Conservation (phyloP, 2,113 vertebrate species). For the Megaptera novaeangliae region DNA sequence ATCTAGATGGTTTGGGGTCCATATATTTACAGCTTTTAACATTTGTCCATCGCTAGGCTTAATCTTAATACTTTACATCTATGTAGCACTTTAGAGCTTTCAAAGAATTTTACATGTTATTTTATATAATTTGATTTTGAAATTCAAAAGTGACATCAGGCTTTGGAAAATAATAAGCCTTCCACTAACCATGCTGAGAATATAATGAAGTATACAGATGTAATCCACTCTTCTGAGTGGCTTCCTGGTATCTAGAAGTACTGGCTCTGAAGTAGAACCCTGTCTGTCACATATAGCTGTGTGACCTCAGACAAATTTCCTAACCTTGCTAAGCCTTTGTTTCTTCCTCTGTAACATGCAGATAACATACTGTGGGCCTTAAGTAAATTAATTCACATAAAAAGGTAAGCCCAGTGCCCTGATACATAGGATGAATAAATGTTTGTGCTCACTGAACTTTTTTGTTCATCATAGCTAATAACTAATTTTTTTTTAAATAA, state of each 20-base stretch:
- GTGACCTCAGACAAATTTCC: neutral
- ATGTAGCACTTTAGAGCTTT: neutral
- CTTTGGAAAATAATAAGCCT: neutral
- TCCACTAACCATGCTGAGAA: neutral
- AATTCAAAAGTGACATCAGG: constrained; percentile 10
- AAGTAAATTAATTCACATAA: neutral
- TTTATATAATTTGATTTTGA: constrained; percentile 28
- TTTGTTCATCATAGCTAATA: neutral
- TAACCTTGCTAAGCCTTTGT: neutral
- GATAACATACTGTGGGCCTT: neutral
- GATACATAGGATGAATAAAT: neutral
- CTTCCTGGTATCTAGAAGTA: neutral
- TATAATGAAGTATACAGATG: neutral
- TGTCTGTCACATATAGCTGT: neutral
- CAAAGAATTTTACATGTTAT: neutral
- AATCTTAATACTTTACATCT: neutral
- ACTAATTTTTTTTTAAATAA: neutral
- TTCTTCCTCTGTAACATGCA: neutral
- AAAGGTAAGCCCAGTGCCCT: neutral
- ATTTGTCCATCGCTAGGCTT: neutral
- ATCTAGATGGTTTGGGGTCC: neutral
- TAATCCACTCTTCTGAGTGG: neutral
- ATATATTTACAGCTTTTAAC: neutral
- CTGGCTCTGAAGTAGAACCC: neutral
- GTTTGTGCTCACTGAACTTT: neutral